Base-by-base conservation (phyloP, 2,797 vertebrate genomes). In the Holocentrus rufus region DNA sequence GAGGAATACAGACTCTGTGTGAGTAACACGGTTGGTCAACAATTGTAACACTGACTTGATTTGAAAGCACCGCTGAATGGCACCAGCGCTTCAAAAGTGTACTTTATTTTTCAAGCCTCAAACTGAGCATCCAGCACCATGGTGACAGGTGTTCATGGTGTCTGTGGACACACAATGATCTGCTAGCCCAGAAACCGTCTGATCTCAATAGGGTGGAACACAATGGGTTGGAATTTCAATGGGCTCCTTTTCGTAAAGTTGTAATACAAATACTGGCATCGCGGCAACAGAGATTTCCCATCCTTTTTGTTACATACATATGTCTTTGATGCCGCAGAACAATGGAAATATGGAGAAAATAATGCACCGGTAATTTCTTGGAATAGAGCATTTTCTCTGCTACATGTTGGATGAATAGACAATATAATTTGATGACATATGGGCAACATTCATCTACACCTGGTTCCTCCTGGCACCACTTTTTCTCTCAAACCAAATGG, bases 401-500 rank as follows among this genome's bases (percentile, higher is more conserved):
- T 50, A 34, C n/a, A 63, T 65, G 25, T 52, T 58, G 52, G 22
- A 63, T 57, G 52, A 84, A 67, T 42, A 61, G 56, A 72, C 61
- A 59, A 75, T 78, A 42, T 83, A 88, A 87, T 77, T 61, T 46
- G 69, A 59, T 76, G 81, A 80, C 87, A 90, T 90, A 90, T 89
- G 90, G 86, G 77, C 69, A 78, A 85, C 82, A 82, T 86, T 87
- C 88, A 85, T 80, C 75, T 81, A 85, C 89, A 91, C 80, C 90
- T 81, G 88, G 72, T 78, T 81, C 69, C 80, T 71, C 80, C 72
- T 85, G 88, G 87, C 88, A 69, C 76, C 36, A 27, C 66, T 44
- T 76, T 75, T 39, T 68, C 72, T 79, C 68, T 79, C 71, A 65
- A 57, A 81, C 83, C 84, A 89, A 86, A 86, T 81, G 78, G 77